These are phyloP conservation scores for Malacosoma neustria DNA, from an alignment of 2,888 invertebrate species.

Conservation along the genomic window DNA sequence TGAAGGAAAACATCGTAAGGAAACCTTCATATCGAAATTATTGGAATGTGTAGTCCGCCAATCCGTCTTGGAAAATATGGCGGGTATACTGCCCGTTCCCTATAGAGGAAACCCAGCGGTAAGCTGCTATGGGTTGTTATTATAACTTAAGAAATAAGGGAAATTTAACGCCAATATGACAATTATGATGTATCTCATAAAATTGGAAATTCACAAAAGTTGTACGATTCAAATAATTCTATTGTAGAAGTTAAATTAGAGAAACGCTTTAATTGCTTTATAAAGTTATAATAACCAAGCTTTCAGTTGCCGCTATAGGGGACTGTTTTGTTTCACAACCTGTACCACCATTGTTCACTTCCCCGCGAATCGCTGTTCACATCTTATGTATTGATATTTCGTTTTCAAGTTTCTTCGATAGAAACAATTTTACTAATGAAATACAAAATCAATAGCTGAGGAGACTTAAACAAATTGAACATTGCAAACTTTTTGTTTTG, in stretches of 20 bases:
- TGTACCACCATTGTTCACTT: slow-evolving; percentile 47
- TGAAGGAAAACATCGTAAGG: too few species aligned
- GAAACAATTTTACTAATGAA: slow-evolving; percentile 36
- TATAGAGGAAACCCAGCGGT: too few species aligned
- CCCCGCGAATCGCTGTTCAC: slow-evolving; percentile 33
- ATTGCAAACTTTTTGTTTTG: slow-evolving; percentile 4
- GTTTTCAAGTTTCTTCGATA: slow-evolving; percentile 27
- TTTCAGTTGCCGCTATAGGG: slow-evolving; percentile 40
- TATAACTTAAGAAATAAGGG: too few species aligned
- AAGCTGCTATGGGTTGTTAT: too few species aligned
- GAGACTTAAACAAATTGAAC: slow-evolving; percentile 20
- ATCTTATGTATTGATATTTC: slow-evolving; percentile 41
- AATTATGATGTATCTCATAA: not conserved
- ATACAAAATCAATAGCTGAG: slow-evolving; percentile 8
- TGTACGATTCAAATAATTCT: not conserved
- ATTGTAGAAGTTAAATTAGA: slow-evolving; percentile 22
- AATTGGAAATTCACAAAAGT: not conserved
- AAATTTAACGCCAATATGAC: too few species aligned
- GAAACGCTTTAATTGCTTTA: slow-evolving; percentile 33
- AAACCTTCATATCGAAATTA: too few species aligned
- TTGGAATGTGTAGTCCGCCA: too few species aligned
- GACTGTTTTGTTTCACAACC: slow-evolving; percentile 55
- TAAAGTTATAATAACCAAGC: slow-evolving; percentile 38
- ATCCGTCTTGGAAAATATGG: too few species aligned
- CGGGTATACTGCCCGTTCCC: too few species aligned